Base-by-base conservation (phyloP, 2,888 invertebrate species). In the Rosalia funebris region DNA sequence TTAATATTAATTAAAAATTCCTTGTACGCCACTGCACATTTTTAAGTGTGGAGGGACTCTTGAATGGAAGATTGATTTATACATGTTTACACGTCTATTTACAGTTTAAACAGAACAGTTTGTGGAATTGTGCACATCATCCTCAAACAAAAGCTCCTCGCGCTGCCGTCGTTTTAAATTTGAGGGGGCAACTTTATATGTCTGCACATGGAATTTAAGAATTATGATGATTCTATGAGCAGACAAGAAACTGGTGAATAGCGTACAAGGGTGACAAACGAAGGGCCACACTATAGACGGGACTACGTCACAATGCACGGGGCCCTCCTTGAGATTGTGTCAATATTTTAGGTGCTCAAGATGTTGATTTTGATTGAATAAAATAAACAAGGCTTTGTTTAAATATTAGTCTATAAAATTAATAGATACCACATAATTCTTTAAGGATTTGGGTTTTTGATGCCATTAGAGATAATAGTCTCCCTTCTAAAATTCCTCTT, bases 51-150 rank as follows among this genome's bases (percentile, higher is more conserved):
- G 34, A 53, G 32, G 32, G 42, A 53, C 53, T 42, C 31, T 14
- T 16, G 48, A 52, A 52, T 61, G 42, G 68, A 69, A 71, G 71
- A 70, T 73, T 75, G 75, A 75, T 75, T 74, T 72, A 73, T 73
- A 68, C 69, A 61, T 74, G 74, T 75, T 75, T 75, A 75, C 74
- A 74, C 73, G 71, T 74, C 72, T 68, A 72, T 75, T 75, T 75
- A 74, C 73, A 74, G 71, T 74, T 74, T 74, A 74, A 75, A 75
- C 64, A 69, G 70, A 63, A 67, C 71, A 68, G 70, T 74, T 74
- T 73, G 69, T 56, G 52, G 63, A 65, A 68, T 72, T 71, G 50
- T 72, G 73, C 74, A 66, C 64, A 68, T 73, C 73, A 73, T 69
- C 56, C 16, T 54, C 62, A 54, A 65, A 56, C 47, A 56, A 56